Base-by-base conservation (phyloP, 2,888 invertebrate genomes). In the Nasonia oneida region DNA sequence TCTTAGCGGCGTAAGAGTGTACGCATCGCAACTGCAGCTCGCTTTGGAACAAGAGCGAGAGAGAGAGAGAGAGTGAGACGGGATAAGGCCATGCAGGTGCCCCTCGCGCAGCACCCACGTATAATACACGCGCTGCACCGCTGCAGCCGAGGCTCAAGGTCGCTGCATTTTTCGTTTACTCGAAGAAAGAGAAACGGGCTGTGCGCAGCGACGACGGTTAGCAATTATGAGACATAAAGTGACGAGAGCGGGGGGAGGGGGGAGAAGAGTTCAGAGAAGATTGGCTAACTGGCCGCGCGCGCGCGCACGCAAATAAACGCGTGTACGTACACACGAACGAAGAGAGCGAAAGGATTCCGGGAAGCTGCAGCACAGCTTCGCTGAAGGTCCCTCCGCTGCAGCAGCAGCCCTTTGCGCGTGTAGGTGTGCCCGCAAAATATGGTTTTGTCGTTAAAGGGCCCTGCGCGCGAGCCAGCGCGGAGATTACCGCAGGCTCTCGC, bases 151-250 rank as follows among this genome's bases (percentile, higher is more conserved):
- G 79, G 73, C 78, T 81, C 81, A 81, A 82, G 84, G 83, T 80
- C 70, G 82, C 37, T 42, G 57, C 47, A 73, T 23, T 81, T 84
- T 84, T 80, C 75, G 79, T 80, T 80, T 67, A 70, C 53, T 57
- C 47, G 77, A 61, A 84, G 74, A 67, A 61, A 76, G 70, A 81
- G 67, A 74, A 53, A 39, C 37, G 50, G 18, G 80, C 5, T 42
- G 79, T 83, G 74, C 84, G 84, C 86, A 84, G 86, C 88, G 90
- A 90, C 84, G 90, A 90, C 90, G 90, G 89, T 88, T 90, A 91
- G 92, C 92, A 92, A 93, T 93, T 93, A 92, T 90, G 91, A 91
- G 91, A 92, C 92, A 92, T 92, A 92, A 92, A 93, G 92, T 92
- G 92, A 93, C 91, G 92, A 89, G 89, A 86, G 89, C 88, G 37